These are phyloP conservation scores for Phrynocephalus versicolor DNA, from an alignment of 2,113 vertebrate species.

Conservation along the genomic window DNA sequence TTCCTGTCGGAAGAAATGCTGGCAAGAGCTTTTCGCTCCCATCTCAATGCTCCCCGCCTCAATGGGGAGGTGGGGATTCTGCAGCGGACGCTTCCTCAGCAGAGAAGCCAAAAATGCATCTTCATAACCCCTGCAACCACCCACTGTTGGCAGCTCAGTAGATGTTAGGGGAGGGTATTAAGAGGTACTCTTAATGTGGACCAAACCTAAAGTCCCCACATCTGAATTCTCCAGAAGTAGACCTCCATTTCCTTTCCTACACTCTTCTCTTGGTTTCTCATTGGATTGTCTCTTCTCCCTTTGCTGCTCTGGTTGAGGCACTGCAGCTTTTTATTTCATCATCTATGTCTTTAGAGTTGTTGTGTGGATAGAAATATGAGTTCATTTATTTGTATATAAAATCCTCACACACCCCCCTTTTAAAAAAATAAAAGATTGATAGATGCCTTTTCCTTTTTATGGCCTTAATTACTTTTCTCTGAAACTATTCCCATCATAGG, in stretches of 20 bases:
- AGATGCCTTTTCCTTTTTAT: too few species aligned
- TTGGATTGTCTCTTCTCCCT: neutral
- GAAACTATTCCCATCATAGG: slow-evolving; percentile 39
- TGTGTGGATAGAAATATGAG: neutral
- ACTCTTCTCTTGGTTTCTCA: slow-evolving; percentile 31
- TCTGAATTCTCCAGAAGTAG: neutral
- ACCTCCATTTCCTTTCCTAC: neutral
- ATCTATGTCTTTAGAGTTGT: neutral
- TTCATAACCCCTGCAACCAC: neutral
- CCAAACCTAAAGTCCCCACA: neutral
- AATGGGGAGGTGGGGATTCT: neutral
- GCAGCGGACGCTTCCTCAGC: neutral
- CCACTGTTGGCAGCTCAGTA: neutral
- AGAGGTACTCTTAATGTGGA: neutral
- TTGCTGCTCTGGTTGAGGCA: neutral
- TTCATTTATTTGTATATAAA: slow-evolving; percentile 20
- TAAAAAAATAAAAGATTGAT: neutral
- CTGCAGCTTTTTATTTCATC: neutral
- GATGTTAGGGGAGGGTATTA: neutral
- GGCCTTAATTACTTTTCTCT: slow-evolving; percentile 49
- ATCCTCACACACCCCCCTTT: slow-evolving; percentile 24
- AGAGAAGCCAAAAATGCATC: neutral
- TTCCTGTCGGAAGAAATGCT: neutral
- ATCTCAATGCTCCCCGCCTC: neutral
- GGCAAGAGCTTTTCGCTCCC: neutral